These are phyloP conservation scores for Meta bourneti DNA, from an alignment of 2,888 invertebrate species.

Conservation along the genomic window DNA sequence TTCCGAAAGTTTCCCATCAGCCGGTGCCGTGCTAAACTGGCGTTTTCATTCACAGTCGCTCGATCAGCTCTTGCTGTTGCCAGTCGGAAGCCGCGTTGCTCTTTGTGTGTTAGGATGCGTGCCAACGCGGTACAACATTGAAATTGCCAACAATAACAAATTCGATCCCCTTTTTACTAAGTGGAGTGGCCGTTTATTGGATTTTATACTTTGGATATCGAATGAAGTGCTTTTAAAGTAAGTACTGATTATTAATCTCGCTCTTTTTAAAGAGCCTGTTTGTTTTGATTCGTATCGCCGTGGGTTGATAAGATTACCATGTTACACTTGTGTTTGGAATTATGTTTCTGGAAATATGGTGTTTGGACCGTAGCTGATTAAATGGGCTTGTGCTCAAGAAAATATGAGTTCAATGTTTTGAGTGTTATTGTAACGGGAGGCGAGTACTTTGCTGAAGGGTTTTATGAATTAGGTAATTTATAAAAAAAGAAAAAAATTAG, in stretches of 20 bases:
- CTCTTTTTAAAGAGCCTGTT: constrained; percentile 21
- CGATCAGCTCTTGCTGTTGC: constrained; percentile 7
- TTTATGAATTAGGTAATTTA: too few relatives aligned
- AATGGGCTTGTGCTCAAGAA: too few relatives aligned
- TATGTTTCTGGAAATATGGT: neutral
- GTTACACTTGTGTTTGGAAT: neutral
- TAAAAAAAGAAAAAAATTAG: too few relatives aligned
- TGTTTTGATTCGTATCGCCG: constrained; percentile 45
- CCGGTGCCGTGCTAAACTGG: constrained; percentile 66
- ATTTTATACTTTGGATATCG: constrained; percentile 58
- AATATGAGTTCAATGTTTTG: too few relatives aligned
- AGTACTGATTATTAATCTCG: constrained; percentile 59
- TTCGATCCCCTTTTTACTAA: neutral
- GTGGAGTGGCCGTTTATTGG: constrained; percentile 15
- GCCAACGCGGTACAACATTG: neutral
- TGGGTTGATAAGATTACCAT: constrained; percentile 23
- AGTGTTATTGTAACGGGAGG: too few relatives aligned
- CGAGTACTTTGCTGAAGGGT: too few relatives aligned
- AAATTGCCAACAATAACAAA: neutral
- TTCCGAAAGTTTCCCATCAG: constrained; percentile 50
- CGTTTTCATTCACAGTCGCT: constrained; percentile 67
- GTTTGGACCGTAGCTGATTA: neutral
- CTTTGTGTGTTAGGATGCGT: constrained; percentile 2
- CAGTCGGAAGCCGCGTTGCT: constrained; percentile 1
- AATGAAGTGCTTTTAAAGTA: constrained; percentile 44